Base-by-base conservation (phyloP, 1,140 invertebrate species). In the Maconellicoccus hirsutus region DNA sequence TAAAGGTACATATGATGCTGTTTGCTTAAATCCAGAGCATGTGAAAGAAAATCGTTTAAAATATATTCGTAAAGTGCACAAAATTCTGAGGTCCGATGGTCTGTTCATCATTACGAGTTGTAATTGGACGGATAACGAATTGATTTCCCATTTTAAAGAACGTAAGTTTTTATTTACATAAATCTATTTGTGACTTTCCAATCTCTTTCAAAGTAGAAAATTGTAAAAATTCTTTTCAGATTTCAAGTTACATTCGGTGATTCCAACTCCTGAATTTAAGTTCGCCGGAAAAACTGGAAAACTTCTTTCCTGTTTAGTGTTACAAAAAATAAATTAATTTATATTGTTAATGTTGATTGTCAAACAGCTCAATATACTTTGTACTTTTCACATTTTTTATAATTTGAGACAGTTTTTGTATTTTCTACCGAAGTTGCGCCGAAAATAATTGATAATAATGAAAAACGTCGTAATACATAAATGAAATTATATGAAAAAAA, bases 1-100 rank as follows among this genome's bases (percentile, higher is more conserved):
- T 78, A 96, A 97, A 81, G 94, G 95, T 0, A 97, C 94, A 0
- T 97, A 94, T 78, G 93, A 96, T 82, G 93, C 94, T 0, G 87
- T 97, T 59, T 89, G 91, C 77, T 79, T 97, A 4, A 86, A 85
- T 77, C 88, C 89, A 0, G 84, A 88, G 0, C 81, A 89, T 77
- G 79, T 87, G 0, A 81, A 83, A 66, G 77, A 80, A 29, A 86
- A 87, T 73, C 80, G 90, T 70, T 59, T 79, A 38, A 84, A 80
- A 22, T 97, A 96, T 76, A 83, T 89, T 0, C 74, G 84, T 16
- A 89, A 87, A 76, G 81, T 94, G 0, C 70, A 77, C 0, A 78
- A 82, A 8, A 80, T 91, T 71, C 77, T 93, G 23, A 75, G 77
- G n/a, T 75, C 81, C 0, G 76, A 83, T 71, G 89, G 89, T 27